These are phyloP conservation scores for Drosophila fungiperda DNA, from an alignment of 2,888 invertebrate species.

Conservation along the genomic window DNA sequence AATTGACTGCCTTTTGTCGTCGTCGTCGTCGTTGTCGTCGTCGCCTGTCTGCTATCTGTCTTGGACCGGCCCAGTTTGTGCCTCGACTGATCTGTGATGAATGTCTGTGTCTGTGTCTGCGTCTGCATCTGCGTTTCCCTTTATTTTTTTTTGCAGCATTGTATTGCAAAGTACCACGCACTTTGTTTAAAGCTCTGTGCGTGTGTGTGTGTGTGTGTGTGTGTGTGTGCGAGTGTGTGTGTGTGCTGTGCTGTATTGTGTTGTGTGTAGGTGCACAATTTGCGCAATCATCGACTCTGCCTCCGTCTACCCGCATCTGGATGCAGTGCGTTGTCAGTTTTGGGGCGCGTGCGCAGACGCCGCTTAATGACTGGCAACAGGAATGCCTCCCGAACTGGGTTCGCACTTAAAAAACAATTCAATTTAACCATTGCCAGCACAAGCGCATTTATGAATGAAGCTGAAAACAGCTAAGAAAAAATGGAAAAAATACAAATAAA, in stretches of 20 bases:
- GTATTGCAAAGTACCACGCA: slow-evolving; percentile 75
- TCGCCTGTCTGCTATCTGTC: slow-evolving; percentile 48
- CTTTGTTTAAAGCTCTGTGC: slow-evolving; percentile 54
- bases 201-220: not conserved
- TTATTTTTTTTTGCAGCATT: slow-evolving; percentile 27
- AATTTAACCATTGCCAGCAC: slow-evolving; percentile 67
- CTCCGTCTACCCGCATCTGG: slow-evolving; percentile 21
- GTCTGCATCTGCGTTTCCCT: slow-evolving; percentile 29
- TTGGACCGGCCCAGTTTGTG: slow-evolving; percentile 58
- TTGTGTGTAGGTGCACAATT: slow-evolving; percentile 76
- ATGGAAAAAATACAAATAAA: slow-evolving; percentile 8
- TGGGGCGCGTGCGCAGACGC: slow-evolving; percentile 71
- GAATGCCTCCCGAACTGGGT: slow-evolving; percentile 57
- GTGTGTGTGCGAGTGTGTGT: slow-evolving; percentile 5
- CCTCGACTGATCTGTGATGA: slow-evolving; percentile 74
- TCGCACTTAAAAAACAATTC: slow-evolving; percentile 78
- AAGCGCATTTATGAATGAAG: slow-evolving; percentile 74
- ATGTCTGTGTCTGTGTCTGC: slow-evolving; percentile 55
- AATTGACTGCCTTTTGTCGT: slow-evolving; percentile 79
- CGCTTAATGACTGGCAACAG: slow-evolving; percentile 70
- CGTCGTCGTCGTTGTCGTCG: slow-evolving; percentile 50
- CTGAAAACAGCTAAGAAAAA: slow-evolving; percentile 26
- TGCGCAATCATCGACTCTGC: slow-evolving; percentile 74
- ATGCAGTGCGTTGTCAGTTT: not conserved
- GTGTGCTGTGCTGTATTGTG: not conserved